Conservation (phyloP, 2,888 invertebrate genomes). For the Lycia hirtaria region DNA sequence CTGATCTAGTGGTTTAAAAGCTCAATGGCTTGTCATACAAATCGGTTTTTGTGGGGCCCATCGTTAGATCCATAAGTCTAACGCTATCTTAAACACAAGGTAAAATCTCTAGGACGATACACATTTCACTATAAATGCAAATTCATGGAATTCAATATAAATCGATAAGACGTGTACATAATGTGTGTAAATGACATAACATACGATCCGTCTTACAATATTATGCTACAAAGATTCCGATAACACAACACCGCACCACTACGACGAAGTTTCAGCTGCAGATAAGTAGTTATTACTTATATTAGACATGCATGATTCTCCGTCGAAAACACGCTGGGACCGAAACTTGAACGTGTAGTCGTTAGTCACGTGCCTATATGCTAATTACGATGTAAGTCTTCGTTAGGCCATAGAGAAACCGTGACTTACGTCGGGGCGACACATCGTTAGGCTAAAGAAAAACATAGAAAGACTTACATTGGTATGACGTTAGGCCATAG, state of each 20-base stretch:
- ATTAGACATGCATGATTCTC: conserved; percentile 24
- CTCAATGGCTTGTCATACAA: conserved; percentile 58
- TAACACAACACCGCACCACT: conserved; percentile 58
- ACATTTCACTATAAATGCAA: conserved; percentile 85
- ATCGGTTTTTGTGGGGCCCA: conserved; percentile 72
- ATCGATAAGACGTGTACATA: conserved; percentile 66
- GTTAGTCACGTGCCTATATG: conserved; percentile 31
- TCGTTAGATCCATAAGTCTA: conserved; percentile 67
- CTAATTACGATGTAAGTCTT: conserved; percentile 37
- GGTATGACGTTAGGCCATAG: not conserved
- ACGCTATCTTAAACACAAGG: conserved; percentile 79
- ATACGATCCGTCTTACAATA: conserved; percentile 70
- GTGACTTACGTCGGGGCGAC: not conserved
- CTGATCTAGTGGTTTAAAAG: conserved; percentile 6
- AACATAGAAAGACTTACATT: not conserved
- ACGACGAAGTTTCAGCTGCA: conserved; percentile 35
- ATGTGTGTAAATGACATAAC: conserved; percentile 32
- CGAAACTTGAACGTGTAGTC: conserved; percentile 33
- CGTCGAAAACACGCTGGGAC: conserved; percentile 16
- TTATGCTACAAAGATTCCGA: conserved; percentile 80
- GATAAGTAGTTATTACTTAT: conserved; percentile 15
- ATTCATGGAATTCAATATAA: conserved; percentile 85
- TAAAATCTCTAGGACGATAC: conserved; percentile 84
- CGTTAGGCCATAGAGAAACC: not conserved
- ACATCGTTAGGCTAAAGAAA: not conserved